Evolutionary conservation across 2,113 vertebrate genomes (phyloP).

Genomic region (Piprites chloris): DNA sequence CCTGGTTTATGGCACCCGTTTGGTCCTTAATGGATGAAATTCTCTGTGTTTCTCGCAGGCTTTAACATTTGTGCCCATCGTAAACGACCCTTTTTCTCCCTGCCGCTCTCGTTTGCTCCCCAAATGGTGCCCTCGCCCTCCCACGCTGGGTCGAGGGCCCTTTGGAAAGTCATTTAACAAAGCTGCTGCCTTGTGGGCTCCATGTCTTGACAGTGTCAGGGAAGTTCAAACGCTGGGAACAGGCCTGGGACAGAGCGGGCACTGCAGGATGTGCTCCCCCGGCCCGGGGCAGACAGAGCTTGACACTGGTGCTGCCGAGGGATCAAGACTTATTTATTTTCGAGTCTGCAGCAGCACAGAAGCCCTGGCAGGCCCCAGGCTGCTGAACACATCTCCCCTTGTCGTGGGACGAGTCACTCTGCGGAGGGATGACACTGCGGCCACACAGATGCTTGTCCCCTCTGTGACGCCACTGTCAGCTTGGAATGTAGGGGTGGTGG

Average conservation of each 20-base stretch:
- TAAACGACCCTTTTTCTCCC: not conserved
- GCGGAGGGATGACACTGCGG: not conserved
- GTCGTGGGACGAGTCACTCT: not conserved
- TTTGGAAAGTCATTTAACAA: not conserved
- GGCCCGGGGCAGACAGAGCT: not conserved
- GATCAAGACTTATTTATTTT: slow-evolving; percentile 29
- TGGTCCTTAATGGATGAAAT: not conserved
- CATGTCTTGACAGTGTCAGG: not conserved
- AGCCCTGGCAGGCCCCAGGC: not conserved
- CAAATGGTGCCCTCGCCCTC: not conserved
- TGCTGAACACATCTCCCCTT: not conserved
- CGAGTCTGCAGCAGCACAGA: not conserved
- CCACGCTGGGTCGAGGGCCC: not conserved
- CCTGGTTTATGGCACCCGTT: slow-evolving; percentile 27
- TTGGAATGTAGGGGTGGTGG: not conserved
- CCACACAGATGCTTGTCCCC: not conserved
- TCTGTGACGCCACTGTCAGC: not conserved
- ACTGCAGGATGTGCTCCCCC: not conserved
- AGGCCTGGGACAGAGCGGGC: not conserved
- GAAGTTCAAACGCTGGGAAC: not conserved
- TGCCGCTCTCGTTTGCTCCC: not conserved
- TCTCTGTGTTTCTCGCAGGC: not conserved
- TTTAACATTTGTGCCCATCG: not conserved
- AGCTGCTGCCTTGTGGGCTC: not conserved
- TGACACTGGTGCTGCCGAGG: not conserved